phyloP scores from a whole-genome alignment of 2,888 invertebrate species.

The Rhingia rostrata region DNA sequence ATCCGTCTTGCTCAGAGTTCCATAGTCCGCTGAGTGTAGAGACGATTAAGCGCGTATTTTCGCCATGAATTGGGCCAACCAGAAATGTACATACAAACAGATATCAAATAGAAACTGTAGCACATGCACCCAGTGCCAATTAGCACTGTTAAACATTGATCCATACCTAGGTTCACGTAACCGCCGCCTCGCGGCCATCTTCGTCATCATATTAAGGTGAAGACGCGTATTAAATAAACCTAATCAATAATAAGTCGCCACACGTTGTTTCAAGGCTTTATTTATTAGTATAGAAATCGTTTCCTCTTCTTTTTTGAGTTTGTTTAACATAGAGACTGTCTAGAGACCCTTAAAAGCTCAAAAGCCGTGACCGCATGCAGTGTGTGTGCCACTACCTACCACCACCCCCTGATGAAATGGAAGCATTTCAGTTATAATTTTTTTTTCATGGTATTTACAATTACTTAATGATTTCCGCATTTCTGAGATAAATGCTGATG shows the following conservation, averaged over 20 bases:
- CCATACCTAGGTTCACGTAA: background rate
- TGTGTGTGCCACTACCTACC: constrained; percentile 7
- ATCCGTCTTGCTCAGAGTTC: constrained; percentile 7
- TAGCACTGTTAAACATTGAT: constrained; percentile 11
- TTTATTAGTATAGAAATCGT: constrained; percentile 25
- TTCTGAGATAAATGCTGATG: constrained; percentile 19
- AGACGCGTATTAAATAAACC: constrained; percentile 26
- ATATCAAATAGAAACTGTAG: background rate
- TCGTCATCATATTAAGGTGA: background rate
- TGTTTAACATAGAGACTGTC: constrained; percentile 16
- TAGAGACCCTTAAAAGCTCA: constrained; percentile 55
- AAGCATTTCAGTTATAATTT: background rate
- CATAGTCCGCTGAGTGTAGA: constrained; percentile 19
- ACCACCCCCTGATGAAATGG: constrained; percentile 9
- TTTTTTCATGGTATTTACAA: constrained; percentile 17
- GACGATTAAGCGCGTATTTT: constrained; percentile 1
- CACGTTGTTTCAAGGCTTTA: constrained; percentile 41
- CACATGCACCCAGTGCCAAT: constrained; percentile 13
- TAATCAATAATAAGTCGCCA: constrained; percentile 61
- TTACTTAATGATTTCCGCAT: constrained; percentile 42
- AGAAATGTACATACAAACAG: background rate
- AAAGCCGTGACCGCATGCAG: constrained; percentile 32
- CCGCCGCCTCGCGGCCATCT: background rate
- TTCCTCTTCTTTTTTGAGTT: constrained; percentile 35
- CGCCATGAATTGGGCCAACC: background rate